These are phyloP conservation scores for Centroberyx gerrardi DNA, from an alignment of 2,797 vertebrate species.

Conservation along the genomic window DNA sequence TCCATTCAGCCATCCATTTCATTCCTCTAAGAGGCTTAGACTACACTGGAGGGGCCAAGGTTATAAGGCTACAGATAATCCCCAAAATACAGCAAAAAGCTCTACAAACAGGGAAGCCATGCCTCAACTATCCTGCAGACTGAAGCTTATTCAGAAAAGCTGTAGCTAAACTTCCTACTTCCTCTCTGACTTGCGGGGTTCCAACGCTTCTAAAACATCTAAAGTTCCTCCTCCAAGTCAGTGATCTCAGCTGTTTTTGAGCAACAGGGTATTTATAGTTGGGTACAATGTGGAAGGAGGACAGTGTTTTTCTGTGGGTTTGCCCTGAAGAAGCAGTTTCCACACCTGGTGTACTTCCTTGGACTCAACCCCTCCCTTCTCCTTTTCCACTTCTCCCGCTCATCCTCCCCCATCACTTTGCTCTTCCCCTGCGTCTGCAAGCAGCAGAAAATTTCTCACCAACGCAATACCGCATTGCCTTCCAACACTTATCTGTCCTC, in stretches of 20 bases:
- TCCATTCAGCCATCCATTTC: slow-evolving; percentile 76
- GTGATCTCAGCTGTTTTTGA: slow-evolving; percentile 56
- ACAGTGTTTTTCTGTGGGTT: slow-evolving; percentile 61
- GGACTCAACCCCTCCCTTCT: slow-evolving; percentile 24
- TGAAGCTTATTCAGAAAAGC: slow-evolving; percentile 64
- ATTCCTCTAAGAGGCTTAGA: slow-evolving; percentile 84
- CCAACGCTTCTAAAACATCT: slow-evolving; percentile 51
- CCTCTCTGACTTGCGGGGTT: slow-evolving; percentile 12
- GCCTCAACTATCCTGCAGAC: slow-evolving; percentile 44
- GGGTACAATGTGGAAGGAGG: slow-evolving; percentile 54
- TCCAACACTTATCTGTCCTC: slow-evolving; percentile 65
- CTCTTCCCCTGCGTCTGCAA: slow-evolving; percentile 23
- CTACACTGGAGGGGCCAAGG: slow-evolving; percentile 75
- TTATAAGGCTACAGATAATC: slow-evolving; percentile 82
- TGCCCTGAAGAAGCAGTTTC: slow-evolving; percentile 63
- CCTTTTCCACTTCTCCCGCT: not conserved
- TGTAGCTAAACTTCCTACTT: slow-evolving; percentile 52
- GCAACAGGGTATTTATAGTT: slow-evolving; percentile 73
- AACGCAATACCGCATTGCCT: slow-evolving; percentile 54
- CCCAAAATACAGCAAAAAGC: slow-evolving; percentile 74
- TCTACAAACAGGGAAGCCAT: slow-evolving; percentile 59
- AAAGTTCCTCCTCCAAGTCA: slow-evolving; percentile 51
- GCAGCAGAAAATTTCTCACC: slow-evolving; percentile 53
- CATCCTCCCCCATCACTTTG: not conserved
- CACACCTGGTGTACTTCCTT: slow-evolving; percentile 74